Conservation (phyloP, 2,113 vertebrate genomes). For the Nothoprocta perdicaria region DNA sequence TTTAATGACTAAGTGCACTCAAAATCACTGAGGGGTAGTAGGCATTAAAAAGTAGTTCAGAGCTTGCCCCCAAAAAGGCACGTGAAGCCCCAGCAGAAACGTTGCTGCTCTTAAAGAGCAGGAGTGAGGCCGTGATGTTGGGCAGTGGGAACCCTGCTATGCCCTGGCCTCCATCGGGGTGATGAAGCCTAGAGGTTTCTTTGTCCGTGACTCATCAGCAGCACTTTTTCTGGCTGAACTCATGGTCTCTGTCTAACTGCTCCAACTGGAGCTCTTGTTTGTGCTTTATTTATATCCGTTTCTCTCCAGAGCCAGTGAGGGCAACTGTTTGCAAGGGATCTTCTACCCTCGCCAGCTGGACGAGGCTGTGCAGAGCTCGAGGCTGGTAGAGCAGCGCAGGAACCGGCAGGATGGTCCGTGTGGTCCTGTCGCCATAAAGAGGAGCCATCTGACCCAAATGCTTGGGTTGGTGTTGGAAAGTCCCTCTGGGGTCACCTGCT, state of each 20-base stretch:
- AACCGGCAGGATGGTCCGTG: not conserved
- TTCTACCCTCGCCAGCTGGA: not conserved
- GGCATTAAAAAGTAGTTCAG: not conserved
- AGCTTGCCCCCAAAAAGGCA: not conserved
- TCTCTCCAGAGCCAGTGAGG: not conserved
- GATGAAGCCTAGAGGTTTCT: not conserved
- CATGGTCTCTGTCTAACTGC: not conserved
- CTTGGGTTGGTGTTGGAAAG: not conserved
- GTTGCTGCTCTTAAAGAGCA: not conserved
- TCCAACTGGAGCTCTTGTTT: not conserved
- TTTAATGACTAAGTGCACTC: slow-evolving; percentile 7
- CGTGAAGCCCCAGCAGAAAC: not conserved
- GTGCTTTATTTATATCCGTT: not conserved
- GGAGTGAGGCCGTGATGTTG: not conserved
- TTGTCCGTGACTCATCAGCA: not conserved
- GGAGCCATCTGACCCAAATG: not conserved
- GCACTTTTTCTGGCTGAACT: not conserved
- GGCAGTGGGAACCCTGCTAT: not conserved
- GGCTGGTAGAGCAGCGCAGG: not conserved
- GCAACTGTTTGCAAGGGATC: not conserved
- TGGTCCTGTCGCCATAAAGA: not conserved
- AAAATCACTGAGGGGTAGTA: not conserved
- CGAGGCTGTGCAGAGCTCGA: not conserved
- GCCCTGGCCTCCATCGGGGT: not conserved
- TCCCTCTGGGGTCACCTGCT: not conserved